Percentiles rank a stretch among this genome's conserved stretches.
phyloP scores from a whole-genome alignment of 2,888 invertebrate species.

The Caenorhabditis zanzibari region DNA sequence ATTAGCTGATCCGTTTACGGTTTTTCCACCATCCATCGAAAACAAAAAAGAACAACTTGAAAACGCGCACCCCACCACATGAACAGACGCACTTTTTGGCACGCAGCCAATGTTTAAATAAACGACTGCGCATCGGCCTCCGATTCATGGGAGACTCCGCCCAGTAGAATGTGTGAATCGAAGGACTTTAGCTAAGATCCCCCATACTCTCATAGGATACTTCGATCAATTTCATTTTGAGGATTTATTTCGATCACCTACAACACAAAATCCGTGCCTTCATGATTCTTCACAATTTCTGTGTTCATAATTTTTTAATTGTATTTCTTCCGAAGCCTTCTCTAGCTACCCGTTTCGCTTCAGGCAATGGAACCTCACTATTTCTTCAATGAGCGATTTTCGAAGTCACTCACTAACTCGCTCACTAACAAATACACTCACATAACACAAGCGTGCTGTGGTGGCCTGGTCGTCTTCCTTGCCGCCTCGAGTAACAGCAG shows the following conservation, averaged over 20 bases:
- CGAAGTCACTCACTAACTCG: slow-evolving; percentile 56
- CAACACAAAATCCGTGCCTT: no score
- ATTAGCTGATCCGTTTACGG: slow-evolving; percentile 4
- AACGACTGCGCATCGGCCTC: slow-evolving; percentile 56
- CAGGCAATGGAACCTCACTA: slow-evolving; percentile 30
- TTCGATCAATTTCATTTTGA: background rate
- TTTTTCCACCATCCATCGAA: slow-evolving; percentile 24
- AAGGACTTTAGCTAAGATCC: background rate
- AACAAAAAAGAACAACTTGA: slow-evolving; percentile 44
- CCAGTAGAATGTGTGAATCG: background rate
- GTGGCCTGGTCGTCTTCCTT: slow-evolving; percentile 58
- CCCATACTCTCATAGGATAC: background rate
- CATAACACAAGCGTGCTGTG: slow-evolving; percentile 41
- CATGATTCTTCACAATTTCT: background rate
- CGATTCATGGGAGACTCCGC: slow-evolving; percentile 42
- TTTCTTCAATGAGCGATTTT: slow-evolving; percentile 45
- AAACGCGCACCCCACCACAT: slow-evolving; percentile 34
- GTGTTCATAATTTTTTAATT: background rate
- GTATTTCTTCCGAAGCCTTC: background rate
- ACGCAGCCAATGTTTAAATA: slow-evolving; percentile 61
- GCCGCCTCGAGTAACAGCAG: slow-evolving; percentile 60
- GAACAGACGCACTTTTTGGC: slow-evolving; percentile 63
- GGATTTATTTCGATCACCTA: no score
- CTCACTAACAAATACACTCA: slow-evolving; percentile 56
- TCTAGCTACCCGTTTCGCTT: slow-evolving; percentile 16